Percentiles rank a stretch among this genome's conserved stretches.
phyloP scores from a whole-genome alignment of 2,797 vertebrate genomes.

The Chelmon rostratus region DNA sequence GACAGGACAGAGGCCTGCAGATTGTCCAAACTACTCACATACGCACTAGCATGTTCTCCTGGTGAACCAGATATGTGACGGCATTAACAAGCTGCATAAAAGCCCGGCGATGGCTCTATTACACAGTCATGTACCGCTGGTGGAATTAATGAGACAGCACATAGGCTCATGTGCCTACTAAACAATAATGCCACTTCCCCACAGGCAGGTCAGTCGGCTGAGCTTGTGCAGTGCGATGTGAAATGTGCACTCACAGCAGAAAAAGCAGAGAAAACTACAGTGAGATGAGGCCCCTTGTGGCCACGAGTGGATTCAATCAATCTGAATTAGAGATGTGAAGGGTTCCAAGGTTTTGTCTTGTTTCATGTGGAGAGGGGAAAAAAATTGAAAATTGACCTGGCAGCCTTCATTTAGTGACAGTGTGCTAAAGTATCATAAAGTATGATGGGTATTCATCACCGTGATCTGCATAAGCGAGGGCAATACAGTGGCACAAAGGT shows the following conservation, averaged over 20 bases:
- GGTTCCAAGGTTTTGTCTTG: constrained; percentile 82
- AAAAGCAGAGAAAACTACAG: constrained; percentile 73
- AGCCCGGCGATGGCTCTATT: constrained; percentile 15
- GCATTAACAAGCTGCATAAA: constrained; percentile 13
- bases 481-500: constrained; percentile 80
- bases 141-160: constrained; percentile 49
- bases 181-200: constrained; percentile 52
- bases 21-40: constrained; percentile 43
- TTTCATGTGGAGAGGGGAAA: constrained; percentile 79
- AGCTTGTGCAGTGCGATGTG: constrained; percentile 56
- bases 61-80: constrained; percentile 13
- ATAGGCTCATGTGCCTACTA: constrained; percentile 29
- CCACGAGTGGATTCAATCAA: constrained; percentile 84
- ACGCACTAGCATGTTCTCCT: constrained; percentile 10
- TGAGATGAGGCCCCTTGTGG: constrained; percentile 82
- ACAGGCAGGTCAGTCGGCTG: constrained; percentile 46
- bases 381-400: constrained; percentile 84
- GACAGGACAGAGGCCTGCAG: constrained; percentile 53
- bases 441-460: constrained; percentile 85
- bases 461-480: constrained; percentile 82
- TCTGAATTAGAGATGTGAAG: constrained; percentile 82
- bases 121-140: background rate
- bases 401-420: constrained; percentile 84
- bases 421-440: constrained; percentile 84
- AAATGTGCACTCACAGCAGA: constrained; percentile 70